These are phyloP conservation scores for Setophaga petechia DNA, from an alignment of 2,113 vertebrate species.

Conservation along the genomic window DNA sequence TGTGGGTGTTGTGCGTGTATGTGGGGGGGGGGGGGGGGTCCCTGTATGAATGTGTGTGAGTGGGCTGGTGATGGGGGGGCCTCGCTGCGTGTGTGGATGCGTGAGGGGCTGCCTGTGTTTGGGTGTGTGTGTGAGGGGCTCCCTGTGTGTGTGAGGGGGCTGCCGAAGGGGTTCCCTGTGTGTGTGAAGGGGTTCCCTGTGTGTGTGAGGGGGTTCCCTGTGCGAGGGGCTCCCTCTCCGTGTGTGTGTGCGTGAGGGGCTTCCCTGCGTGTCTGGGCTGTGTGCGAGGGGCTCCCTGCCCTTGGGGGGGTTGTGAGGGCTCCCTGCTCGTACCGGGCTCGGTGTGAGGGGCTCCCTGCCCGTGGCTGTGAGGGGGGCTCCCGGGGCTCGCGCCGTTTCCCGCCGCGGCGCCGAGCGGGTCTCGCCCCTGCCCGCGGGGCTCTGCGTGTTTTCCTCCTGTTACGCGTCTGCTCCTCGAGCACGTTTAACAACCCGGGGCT, in stretches of 20 bases:
- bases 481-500: not conserved
- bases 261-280: not conserved
- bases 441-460: slow-evolving; percentile 48
- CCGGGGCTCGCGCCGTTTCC: not conserved
- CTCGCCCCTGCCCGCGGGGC: slow-evolving; percentile 49
- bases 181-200: not conserved
- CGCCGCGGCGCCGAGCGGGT: slow-evolving; percentile 57
- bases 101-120: not conserved
- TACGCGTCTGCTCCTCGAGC: slow-evolving; percentile 4
- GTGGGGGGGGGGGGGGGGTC: not conserved
- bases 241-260: not conserved
- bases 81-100: not conserved
- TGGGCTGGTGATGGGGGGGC: not conserved
- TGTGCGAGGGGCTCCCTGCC: not conserved
- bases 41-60: not conserved
- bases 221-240: not conserved
- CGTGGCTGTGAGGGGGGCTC: not conserved
- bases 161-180: not conserved
- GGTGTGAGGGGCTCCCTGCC: not conserved
- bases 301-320: not conserved
- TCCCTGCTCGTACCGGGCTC: not conserved
- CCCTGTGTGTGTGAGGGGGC: not conserved
- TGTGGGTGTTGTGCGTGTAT: not conserved
- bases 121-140: not conserved
- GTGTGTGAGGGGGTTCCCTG: not conserved